phyloP scores from a whole-genome alignment of 1,140 invertebrate genomes.

The Drosophila guanche region DNA sequence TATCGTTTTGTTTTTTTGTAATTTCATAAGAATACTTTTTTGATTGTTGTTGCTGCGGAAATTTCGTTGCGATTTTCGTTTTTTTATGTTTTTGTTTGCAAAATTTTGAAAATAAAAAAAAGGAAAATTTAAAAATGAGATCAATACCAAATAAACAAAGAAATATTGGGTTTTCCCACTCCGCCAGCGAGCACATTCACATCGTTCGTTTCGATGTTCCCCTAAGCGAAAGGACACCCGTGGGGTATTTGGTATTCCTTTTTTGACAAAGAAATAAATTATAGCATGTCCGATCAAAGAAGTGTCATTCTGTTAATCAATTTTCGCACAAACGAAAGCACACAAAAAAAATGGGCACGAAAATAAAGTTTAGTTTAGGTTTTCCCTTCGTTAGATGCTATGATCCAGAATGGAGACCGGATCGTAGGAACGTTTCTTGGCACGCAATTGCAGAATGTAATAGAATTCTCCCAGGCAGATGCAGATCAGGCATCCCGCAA shows the following conservation, averaged over 20 bases:
- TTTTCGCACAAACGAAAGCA: no score
- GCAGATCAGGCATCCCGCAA: slow-evolving; percentile 12
- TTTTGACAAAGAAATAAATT: not conserved
- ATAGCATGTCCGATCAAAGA: no score
- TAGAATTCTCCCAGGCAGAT: not conserved
- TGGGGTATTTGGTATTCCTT: slow-evolving; percentile 21
- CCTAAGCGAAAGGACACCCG: no score
- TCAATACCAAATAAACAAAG: slow-evolving; percentile 70
- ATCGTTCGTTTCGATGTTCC: no score
- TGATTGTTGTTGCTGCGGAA: slow-evolving; percentile 67
- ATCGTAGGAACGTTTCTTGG: slow-evolving; percentile 78
- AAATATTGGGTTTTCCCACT: slow-evolving; percentile 6
- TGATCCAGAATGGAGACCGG: slow-evolving; percentile 78
- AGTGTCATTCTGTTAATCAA: no score
- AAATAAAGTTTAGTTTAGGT: not conserved
- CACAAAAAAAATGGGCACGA: no score
- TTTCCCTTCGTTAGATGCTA: slow-evolving; percentile 56
- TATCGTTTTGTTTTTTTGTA: slow-evolving; percentile 47
- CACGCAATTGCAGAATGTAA: slow-evolving; percentile 56
- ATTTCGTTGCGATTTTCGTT: slow-evolving; percentile 46
- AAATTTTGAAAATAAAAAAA: slow-evolving; percentile 56
- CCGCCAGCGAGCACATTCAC: no score
- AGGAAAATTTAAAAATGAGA: slow-evolving; percentile 74
- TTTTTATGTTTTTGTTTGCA: slow-evolving; percentile 32
- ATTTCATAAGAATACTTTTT: slow-evolving; percentile 76